Base-by-base conservation (phyloP, 1,140 invertebrate species). In the Paraescarpia echinospica region DNA sequence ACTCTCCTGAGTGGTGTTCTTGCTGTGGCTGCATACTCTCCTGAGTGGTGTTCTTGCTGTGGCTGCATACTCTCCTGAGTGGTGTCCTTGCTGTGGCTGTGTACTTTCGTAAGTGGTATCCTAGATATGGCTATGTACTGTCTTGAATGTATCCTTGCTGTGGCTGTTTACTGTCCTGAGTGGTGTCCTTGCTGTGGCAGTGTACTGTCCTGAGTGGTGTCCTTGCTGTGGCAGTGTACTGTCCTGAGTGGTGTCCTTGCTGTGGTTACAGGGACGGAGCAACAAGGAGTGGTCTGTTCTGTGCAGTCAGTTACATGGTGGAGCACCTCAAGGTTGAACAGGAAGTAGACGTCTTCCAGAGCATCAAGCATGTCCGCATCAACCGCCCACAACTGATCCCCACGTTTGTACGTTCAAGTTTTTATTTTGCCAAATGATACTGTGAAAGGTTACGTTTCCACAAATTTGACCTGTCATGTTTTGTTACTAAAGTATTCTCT, bases 321-420 rank as follows among this genome's bases (percentile, higher is more conserved):
- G 96, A 97, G 93, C 94, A 96, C 89, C 94, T 96, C 92, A 95
- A 96, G 92, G 94, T 96, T 34, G 96, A 97, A 89, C 94, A 96
- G 51, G 95, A 96, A 93, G 95, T 96, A 14, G 96, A 97, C 92
- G 96, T 97, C 14, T 97, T 96, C 94, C 96, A 96, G 93, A 96
- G 96, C 35, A 95, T 96, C 2, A 96, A 96, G 95, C 95, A 95
- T 91, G 95, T 95, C 59, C 93, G 95, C 14, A 95, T 95, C 88
- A 95, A 95, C 91, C 92, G 96, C 88, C 95, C 95, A 34, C 95
- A 96, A 93, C 94, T 96, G 92, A 94, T 96, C 33, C 94, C 95
- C 92, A 95, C 95, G 93, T 94, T 94, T 91, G 95, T 96, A 93
- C 94, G 95, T 94, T 31, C 34, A 27, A 22, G 31, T 90, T 91